Evolutionary conservation across 1,140 invertebrate species (phyloP), one percentile per base, ranked within the genome.

Genomic region (Metopolophium dirhodum): DNA sequence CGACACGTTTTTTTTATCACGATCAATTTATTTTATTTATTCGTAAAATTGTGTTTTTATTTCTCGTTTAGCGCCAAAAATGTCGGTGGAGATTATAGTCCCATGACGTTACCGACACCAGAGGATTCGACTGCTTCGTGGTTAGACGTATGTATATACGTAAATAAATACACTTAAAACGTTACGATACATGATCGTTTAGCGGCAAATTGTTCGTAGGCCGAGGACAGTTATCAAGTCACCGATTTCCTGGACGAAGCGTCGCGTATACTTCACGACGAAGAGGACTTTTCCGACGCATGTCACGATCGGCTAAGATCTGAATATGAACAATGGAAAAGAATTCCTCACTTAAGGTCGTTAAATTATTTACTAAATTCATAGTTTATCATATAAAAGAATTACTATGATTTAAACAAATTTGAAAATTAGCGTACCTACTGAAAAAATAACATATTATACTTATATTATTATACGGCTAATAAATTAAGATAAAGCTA

Each of bases 281-380:
- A 93, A 57, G 91, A 37, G 0, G 82, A 93, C 23, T 86, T 54
- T 45, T 54, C 47, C 11, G 91, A 93, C 8, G 47, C 51, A 22
- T 86, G n/a, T 85, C 91, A 93, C 37, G 26, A 93, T 14, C 68
- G 26, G 7, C 7, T 93, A 26, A 51, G 91, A 9, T 30, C 37
- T 22, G 91, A 93, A 51, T 93, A 93, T 37, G 35, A 93, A 41
- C 91, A 93, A 85, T 93, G 91, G 91, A 93, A 93, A 85, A 54
- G 8, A 93, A 93, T 93, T 37, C 91, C 91, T 37, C 91, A 93
- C 35, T 86, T 93, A 86, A 86, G 91, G 91, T 93, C 7, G 41
- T 57, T 90, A 51, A 47, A 47, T 41, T 83, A 85, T 86, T 86
- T 47, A 6, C 1, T n/a, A 86, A 47, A 47, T 41, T 45, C 3